Conservation (phyloP, 2,113 vertebrate genomes). For the Acrocephalus kingi region DNA sequence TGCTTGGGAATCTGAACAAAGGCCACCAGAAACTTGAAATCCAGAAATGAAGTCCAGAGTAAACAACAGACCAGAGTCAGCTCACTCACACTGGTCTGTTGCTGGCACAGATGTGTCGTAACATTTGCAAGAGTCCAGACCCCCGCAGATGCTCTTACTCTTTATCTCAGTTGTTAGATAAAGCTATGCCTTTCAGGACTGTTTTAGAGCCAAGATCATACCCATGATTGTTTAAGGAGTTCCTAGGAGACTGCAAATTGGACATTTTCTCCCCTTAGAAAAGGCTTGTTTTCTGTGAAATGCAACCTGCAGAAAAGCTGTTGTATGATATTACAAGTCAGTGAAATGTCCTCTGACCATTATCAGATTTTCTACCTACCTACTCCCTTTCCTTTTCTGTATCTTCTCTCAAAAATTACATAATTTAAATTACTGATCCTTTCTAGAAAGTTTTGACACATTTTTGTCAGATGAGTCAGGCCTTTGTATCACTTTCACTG, state of each 20-base stretch:
- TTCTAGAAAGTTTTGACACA: neutral
- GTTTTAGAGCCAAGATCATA: neutral
- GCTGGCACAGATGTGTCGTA: neutral
- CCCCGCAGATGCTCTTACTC: neutral
- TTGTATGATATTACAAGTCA: neutral
- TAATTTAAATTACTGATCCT: neutral
- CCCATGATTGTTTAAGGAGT: neutral
- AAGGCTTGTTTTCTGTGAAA: neutral
- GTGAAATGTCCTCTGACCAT: neutral
- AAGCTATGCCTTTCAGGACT: neutral
- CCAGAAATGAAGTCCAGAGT: conserved; percentile 15
- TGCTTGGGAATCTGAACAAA: conserved; percentile 45
- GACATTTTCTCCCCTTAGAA: neutral
- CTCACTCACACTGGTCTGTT: neutral
- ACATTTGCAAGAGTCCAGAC: neutral
- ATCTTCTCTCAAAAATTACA: neutral
- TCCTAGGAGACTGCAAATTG: neutral
- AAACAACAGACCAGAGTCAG: neutral
- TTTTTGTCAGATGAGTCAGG: neutral
- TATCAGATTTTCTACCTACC: neutral
- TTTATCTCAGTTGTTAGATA: neutral
- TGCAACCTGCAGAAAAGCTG: neutral
- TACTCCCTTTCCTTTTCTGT: neutral
- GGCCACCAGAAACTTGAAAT: conserved; percentile 48
- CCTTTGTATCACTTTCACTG: neutral